Evolutionary conservation across 2,113 vertebrate genomes (phyloP), one percentile per base, ranked within the genome.

Genomic region (Menidia beryllina): DNA sequence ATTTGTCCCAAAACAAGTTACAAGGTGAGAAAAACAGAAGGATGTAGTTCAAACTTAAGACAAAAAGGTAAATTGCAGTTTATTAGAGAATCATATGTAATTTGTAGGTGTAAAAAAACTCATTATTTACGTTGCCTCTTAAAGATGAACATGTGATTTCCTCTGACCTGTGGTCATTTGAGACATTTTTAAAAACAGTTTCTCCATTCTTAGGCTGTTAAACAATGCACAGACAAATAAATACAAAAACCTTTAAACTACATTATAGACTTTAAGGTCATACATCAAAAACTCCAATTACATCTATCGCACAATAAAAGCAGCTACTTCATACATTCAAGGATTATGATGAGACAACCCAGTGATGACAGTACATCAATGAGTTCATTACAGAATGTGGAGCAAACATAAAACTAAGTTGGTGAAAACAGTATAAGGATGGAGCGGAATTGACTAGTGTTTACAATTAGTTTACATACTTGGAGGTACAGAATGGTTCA

Each of bases 261-360:
- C 0, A 1, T 34, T 8, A 34, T 34, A 10, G 30, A 5, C 15
- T 41, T 75, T 41, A 62, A 79, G 27, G 41, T 73, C 38, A 41
- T 59, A 56, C 39, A 71, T 53, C 17, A 26, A 53, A 47, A 78
- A 41, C 38, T 70, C 25, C 55, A 49, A 55, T 69, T 77, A 24
- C 34, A 63, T 72, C 49, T 55, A 47, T 59, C 45, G 62, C 41
- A 52, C 61, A 57, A 59, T 59, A 27, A 69, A 52, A 77, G 60
- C 23, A 72, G 55, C 72, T 78, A 55, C 45, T 51, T 71, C 41
- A 67, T 61, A 77, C 67, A 86, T 75, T 85, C 68, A 20, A 39
- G 49, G n/a, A 67, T 48, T 13, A 27, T n/a, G 21, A 71, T 13
- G 24, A 69, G 20, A 53, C 23, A 49, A 47, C 5, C 34, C 50